Conservation (phyloP, 1,140 invertebrate genomes). For the Hestina assimilis region DNA sequence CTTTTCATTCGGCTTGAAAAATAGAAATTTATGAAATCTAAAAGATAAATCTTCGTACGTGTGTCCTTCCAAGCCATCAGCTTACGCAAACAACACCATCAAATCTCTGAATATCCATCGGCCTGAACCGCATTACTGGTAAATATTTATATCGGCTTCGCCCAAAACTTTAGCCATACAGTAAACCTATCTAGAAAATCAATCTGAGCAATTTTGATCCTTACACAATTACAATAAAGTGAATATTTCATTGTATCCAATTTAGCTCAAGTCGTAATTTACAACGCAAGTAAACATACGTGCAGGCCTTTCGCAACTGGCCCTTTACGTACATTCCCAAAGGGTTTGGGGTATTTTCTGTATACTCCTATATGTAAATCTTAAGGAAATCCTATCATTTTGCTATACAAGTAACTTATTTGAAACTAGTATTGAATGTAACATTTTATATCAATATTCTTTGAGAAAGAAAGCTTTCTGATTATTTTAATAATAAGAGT, state of each 20-base stretch:
- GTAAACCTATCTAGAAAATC: conserved; percentile 6
- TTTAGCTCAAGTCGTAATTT: conserved; percentile 12
- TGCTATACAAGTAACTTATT: neutral
- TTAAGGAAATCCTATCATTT: conserved; percentile 27
- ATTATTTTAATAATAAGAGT: too few species aligned
- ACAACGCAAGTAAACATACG: conserved; percentile 19
- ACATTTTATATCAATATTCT: neutral
- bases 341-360: conserved; percentile 37
- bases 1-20: neutral
- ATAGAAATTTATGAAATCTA: neutral
- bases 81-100: conserved; percentile 8
- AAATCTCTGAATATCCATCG: conserved; percentile 38
- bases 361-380: conserved; percentile 44
- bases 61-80: neutral
- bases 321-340: conserved; percentile 34
- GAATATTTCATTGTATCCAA: conserved; percentile 7
- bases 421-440: neutral
- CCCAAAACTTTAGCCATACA: conserved; percentile 26
- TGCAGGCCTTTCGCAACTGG: conserved; percentile 18
- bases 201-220: conserved; percentile 2
- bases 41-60: neutral
- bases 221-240: neutral
- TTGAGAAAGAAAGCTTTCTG: too few species aligned
- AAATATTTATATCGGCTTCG: conserved; percentile 48
- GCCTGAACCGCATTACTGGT: conserved; percentile 35